Conservation (phyloP, 2,797 vertebrate genomes). For the Sebastes glaucus region DNA sequence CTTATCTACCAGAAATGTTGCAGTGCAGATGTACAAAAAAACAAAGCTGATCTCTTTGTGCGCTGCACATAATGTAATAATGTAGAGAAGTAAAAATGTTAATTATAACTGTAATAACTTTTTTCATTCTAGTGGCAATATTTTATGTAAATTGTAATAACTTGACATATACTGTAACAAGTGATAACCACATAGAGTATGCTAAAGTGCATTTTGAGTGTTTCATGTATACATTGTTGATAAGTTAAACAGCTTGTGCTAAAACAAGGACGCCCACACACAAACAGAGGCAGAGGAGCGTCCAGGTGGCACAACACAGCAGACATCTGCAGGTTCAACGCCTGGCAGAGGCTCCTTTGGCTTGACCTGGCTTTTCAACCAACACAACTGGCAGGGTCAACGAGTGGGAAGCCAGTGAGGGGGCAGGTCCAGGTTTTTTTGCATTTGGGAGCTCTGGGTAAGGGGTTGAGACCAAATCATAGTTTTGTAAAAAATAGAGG, state of each 20-base stretch:
- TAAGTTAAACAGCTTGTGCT: background rate
- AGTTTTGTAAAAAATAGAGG: background rate
- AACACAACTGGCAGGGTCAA: slow-evolving; percentile 1
- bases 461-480: background rate
- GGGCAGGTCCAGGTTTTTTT: background rate
- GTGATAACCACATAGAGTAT: background rate
- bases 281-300: background rate
- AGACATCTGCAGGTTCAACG: slow-evolving; percentile 2
- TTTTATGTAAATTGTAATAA: background rate
- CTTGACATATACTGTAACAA: background rate
- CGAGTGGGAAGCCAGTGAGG: background rate
- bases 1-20: background rate
- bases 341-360: background rate
- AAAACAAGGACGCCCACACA: background rate
- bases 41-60: background rate
- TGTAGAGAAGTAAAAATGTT: background rate
- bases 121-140: background rate
- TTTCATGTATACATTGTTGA: background rate
- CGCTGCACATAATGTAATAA: background rate
- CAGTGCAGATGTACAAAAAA: slow-evolving; percentile 6
- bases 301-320: slow-evolving; percentile 25
- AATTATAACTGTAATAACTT: background rate
- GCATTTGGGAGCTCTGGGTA: background rate
- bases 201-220: background rate
- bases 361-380: background rate